Conservation (phyloP, 2,797 vertebrate species). For the Podarcis lilfordi region DNA sequence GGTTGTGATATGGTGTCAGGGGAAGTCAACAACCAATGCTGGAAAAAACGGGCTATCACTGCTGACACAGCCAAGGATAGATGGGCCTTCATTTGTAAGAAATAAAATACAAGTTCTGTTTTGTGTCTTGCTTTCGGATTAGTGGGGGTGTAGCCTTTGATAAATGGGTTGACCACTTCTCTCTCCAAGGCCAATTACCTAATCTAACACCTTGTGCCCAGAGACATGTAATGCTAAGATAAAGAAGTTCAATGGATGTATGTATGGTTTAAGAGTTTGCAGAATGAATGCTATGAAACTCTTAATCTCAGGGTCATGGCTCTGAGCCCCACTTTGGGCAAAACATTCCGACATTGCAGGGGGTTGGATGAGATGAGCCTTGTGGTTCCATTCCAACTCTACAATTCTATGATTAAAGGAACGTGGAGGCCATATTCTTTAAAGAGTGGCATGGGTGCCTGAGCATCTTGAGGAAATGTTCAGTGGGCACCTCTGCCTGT, state of each 20-base stretch:
- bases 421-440: background rate
- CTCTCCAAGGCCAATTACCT: constrained; percentile 39
- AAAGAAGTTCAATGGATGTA: constrained; percentile 27
- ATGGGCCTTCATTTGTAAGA: constrained; percentile 66
- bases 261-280: constrained; percentile 19
- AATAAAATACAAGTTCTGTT: constrained; percentile 72
- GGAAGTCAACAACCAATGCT: constrained; percentile 83
- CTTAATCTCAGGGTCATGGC: too few species aligned
- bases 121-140: constrained; percentile 74
- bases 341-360: too few species aligned
- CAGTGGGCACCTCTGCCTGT: background rate
- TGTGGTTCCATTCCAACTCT: too few species aligned
- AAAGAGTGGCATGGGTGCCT: background rate
- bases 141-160: constrained; percentile 67
- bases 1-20: constrained; percentile 82
- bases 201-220: constrained; percentile 13
- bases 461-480: background rate
- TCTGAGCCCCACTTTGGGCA: too few species aligned
- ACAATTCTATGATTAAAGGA: background rate
- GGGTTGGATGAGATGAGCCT: too few species aligned
- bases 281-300: background rate
- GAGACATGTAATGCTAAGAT: constrained; percentile 43
- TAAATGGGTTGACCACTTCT: constrained; percentile 51
- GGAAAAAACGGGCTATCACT: constrained; percentile 66
- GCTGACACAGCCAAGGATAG: constrained; percentile 74